phyloP scores from a whole-genome alignment of 2,888 invertebrate species.

The Minunthozetes semirufus region DNA sequence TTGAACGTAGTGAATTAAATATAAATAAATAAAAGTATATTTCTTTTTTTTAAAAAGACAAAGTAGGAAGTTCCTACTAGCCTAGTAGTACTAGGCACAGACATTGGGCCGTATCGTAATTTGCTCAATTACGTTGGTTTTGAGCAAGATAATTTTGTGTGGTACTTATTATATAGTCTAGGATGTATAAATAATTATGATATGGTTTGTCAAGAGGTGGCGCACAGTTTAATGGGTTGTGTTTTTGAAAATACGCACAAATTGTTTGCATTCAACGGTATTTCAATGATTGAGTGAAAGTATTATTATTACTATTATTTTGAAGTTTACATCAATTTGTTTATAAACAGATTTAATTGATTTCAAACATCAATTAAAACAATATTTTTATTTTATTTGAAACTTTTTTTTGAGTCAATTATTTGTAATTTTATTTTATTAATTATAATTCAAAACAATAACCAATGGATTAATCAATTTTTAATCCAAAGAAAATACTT shows the following conservation, averaged over 20 bases:
- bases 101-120: too few species aligned
- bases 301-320: conserved; percentile 5
- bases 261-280: background rate
- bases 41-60: too few species aligned
- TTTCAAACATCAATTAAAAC: background rate
- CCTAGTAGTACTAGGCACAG: too few species aligned
- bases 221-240: background rate
- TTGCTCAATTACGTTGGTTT: too few species aligned
- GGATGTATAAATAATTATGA: too few species aligned
- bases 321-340: background rate
- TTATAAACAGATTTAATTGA: background rate
- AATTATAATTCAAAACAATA: background rate
- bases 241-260: conserved; percentile 16
- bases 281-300: background rate
- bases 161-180: too few species aligned
- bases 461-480: background rate
- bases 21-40: too few species aligned
- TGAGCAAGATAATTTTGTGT: too few species aligned
- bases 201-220: too few species aligned
- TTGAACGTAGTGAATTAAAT: too few species aligned
- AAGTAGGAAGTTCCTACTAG: too few species aligned
- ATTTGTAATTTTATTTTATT: background rate
- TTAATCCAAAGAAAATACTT: background rate
- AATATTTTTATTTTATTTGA: background rate
- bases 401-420: background rate